A percentile compares a stretch with the other conserved stretches of the same genome.
Conservation (phyloP, 2,888 invertebrate species). For the Thera obeliscata region DNA sequence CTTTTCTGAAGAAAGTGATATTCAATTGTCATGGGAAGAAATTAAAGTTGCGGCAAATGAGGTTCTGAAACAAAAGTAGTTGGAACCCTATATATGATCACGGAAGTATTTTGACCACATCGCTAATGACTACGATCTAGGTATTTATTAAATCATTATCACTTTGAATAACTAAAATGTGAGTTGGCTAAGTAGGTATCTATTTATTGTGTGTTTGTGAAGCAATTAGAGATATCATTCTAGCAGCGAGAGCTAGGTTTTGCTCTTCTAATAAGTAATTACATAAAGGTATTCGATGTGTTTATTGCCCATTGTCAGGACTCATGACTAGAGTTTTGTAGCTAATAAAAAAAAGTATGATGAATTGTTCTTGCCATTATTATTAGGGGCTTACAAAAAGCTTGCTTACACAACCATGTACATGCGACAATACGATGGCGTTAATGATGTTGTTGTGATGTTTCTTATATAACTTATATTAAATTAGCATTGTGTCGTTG, state of each 20-base stretch:
- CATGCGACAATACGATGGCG: conserved; percentile 3
- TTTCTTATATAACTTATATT: neutral
- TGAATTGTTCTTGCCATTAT: conserved; percentile 19
- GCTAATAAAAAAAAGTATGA: too few species aligned
- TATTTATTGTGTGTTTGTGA: too few species aligned
- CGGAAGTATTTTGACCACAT: neutral
- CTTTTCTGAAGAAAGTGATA: conserved; percentile 91
- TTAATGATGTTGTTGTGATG: conserved; percentile 1
- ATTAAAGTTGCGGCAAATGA: conserved; percentile 90
- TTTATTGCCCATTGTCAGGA: too few species aligned
- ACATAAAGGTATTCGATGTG: too few species aligned
- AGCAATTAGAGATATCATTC: too few species aligned
- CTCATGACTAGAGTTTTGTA: too few species aligned
- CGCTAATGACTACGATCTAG: neutral
- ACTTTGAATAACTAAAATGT: neutral
- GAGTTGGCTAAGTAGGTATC: too few species aligned
- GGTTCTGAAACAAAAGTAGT: conserved; percentile 67
- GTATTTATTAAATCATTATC: neutral
- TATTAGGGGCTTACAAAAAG: neutral
- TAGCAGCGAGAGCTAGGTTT: too few species aligned
- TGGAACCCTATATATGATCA: conserved; percentile 7
- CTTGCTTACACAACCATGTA: conserved; percentile 1
- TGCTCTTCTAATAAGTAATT: too few species aligned
- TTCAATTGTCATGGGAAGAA: conserved; percentile 94
- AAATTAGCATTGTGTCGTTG: neutral